A percentile compares a stretch with the other conserved stretches of the same genome.
Conservation (phyloP, 1,140 invertebrate genomes). For the Ceratitis capitata region DNA sequence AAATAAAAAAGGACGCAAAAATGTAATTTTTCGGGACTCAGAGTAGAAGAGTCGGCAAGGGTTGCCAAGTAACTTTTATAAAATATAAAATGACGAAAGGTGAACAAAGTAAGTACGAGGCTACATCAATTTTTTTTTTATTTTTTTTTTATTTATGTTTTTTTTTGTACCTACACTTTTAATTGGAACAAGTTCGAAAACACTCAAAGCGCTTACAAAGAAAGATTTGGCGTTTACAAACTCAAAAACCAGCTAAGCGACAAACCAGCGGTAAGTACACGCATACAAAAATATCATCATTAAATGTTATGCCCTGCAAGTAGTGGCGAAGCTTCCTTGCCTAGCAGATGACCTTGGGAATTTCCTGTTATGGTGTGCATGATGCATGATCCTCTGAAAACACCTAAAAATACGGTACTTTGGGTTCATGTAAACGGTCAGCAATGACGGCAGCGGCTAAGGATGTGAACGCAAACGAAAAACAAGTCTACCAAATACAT, state of each 20-base stretch:
- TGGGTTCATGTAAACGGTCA: slow-evolving; percentile 3
- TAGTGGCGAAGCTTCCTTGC: neutral
- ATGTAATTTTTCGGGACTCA: no score
- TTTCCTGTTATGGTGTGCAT: slow-evolving; percentile 27
- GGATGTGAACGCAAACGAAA: neutral
- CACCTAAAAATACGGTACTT: neutral
- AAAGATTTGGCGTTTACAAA: no score
- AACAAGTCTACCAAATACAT: neutral
- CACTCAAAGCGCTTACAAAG: no score
- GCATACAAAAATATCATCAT: neutral
- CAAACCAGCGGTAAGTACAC: neutral
- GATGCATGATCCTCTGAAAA: slow-evolving; percentile 21
- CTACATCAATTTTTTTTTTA: no score
- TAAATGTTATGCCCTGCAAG: neutral
- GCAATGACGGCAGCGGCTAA: neutral
- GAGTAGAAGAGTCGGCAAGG: no score
- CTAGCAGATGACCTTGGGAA: neutral
- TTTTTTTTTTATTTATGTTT: no score
- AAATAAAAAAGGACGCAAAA: no score
- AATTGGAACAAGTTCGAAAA: no score
- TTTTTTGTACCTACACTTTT: no score
- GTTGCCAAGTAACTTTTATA: no score
- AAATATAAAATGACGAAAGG: no score
- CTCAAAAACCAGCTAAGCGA: neutral
- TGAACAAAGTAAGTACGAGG: no score